These are phyloP conservation scores for Hippotragus niger DNA, from an alignment of 2,113 vertebrate genomes.

Conservation along the genomic window DNA sequence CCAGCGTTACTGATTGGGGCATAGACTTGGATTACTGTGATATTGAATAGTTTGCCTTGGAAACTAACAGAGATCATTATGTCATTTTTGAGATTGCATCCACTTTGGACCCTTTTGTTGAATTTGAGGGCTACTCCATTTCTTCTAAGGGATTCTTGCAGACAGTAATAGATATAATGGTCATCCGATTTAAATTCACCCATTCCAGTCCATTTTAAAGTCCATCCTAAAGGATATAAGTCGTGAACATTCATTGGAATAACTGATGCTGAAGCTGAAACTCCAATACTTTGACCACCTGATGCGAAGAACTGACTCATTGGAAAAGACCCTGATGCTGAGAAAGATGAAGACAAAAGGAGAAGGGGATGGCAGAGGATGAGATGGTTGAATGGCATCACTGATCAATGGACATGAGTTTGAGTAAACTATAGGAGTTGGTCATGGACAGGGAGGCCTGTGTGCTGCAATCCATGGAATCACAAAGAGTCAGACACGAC, in stretches of 20 bases:
- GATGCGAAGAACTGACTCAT: background rate
- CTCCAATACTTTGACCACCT: background rate
- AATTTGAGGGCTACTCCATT: background rate
- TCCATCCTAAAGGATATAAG: background rate
- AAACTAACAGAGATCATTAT: background rate
- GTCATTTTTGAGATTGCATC: background rate
- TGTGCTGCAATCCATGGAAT: background rate
- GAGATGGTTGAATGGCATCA: background rate
- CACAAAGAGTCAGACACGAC: rapidly evolving
- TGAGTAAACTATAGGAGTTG: background rate
- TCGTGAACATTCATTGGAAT: background rate
- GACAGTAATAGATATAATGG: background rate
- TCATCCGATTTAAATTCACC: background rate
- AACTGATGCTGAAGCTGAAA: background rate
- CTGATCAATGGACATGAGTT: background rate
- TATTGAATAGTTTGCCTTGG: background rate
- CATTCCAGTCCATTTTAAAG: background rate
- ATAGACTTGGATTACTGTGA: background rate
- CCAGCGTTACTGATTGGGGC: background rate
- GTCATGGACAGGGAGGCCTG: background rate
- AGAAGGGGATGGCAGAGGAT: background rate
- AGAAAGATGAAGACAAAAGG: background rate
- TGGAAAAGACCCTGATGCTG: background rate
- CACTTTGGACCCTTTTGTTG: background rate
- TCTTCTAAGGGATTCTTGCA: background rate